Evolutionary conservation across 2,113 vertebrate genomes (phyloP).

Genomic region (Pogona vitticeps): DNA sequence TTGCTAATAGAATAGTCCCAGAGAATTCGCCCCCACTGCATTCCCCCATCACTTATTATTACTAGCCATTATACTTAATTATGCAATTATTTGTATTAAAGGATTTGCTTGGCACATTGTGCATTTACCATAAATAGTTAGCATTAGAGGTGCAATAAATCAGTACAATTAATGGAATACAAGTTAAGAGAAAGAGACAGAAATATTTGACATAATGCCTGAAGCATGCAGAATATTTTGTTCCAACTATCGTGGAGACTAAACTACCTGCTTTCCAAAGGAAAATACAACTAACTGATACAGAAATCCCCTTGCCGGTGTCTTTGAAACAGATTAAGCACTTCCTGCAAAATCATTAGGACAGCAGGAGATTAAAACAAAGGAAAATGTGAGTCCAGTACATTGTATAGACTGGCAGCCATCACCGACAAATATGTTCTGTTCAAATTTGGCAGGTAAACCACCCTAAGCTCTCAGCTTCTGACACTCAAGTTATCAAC

Average conservation of each 20-base stretch:
- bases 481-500: neutral
- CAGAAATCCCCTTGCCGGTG: neutral
- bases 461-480: neutral
- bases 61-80: constrained; percentile 53
- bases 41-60: constrained; percentile 39
- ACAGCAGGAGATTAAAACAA: neutral
- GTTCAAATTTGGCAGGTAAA: neutral
- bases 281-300: neutral
- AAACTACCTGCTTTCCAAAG: constrained; percentile 25
- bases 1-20: constrained; percentile 43
- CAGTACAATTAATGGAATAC: constrained; percentile 14
- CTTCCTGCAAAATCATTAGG: neutral
- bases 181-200: constrained; percentile 37
- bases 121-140: constrained; percentile 30
- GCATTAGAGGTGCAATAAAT: constrained; percentile 42
- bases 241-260: constrained; percentile 43
- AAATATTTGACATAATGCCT: constrained; percentile 45
- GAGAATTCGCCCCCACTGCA: constrained; percentile 35
- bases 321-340: neutral
- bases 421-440: neutral
- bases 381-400: neutral
- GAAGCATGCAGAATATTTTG: constrained; percentile 29
- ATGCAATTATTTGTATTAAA: constrained; percentile 52
- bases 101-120: neutral
- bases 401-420: neutral